These are phyloP conservation scores for Epizoanthus stellaris DNA, from an alignment of 92 coral and sea anemone genomes.

Conservation along the genomic window DNA sequence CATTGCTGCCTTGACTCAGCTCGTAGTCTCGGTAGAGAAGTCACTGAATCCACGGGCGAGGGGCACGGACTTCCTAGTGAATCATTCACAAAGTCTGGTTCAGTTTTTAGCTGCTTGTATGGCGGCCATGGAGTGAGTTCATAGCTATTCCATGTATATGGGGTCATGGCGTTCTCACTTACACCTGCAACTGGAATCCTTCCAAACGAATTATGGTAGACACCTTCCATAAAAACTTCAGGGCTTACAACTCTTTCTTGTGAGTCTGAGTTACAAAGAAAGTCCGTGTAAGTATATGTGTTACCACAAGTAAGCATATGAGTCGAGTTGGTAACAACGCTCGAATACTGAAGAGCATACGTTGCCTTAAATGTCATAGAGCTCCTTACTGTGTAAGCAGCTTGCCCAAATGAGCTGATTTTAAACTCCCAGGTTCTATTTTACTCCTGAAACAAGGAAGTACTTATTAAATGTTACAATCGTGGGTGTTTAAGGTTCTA, in stretches of 20 bases:
- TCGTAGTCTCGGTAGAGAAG: constrained; percentile 13
- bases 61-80: constrained; percentile 23
- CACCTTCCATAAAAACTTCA: constrained; percentile 12
- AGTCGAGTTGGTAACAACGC: neutral
- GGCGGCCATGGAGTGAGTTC: neutral
- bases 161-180: neutral
- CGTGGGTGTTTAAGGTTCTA: neutral
- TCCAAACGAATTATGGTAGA: neutral
- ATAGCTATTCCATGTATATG: neutral
- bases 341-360: neutral
- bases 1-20: neutral
- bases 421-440: neutral
- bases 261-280: neutral
- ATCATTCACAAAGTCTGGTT: constrained; percentile 1
- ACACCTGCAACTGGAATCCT: neutral
- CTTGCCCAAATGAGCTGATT: neutral
- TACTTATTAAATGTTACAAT: constrained; percentile 10
- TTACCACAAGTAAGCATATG: constrained; percentile 22
- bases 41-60: constrained; percentile 18
- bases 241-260: constrained; percentile 4
- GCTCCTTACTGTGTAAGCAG: neutral
- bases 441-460: constrained; percentile 28
- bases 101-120: constrained; percentile 21
- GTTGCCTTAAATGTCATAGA: neutral
- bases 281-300: neutral